Evolutionary conservation across 1,140 invertebrate genomes (phyloP), one percentile per base, ranked within the genome.

Genomic region (Phenacoccus solenopsis): DNA sequence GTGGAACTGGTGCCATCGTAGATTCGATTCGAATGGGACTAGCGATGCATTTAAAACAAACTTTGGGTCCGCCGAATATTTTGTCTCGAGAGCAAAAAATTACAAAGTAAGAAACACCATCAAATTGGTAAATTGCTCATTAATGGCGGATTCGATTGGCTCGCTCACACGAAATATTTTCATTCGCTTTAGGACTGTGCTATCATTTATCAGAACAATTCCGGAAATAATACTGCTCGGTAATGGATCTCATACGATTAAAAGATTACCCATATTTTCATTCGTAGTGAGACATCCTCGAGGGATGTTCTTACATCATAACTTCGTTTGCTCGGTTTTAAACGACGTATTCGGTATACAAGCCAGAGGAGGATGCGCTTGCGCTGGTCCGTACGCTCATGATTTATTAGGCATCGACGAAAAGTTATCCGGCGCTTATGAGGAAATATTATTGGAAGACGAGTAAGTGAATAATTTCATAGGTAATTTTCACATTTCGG

Each of bases 331-430:
- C 74, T 87, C 90, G 1, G 81, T 96, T 0, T 82, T 96, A 2
- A 96, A 96, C 75, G 94, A 96, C 76, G 84, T 96, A 10, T 96
- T 94, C 77, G 94, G 94, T 0, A 91, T 96, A 49, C 93, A 96
- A 79, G 88, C 90, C 0, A 82, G 93, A 74, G 89, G 90, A 9
- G 91, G 92, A 0, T 92, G 90, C 80, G 88, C 88, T 0, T 92
- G 90, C 81, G 88, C 90, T 38, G 88, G 90, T 57, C 87, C 89
- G 69, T 95, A 95, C 76, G 90, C 90, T 9, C 87, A 93, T 78
- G 87, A 91, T 79, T 80, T 94, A 10, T 82, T 96, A 70, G 92
- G 91, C 25, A 93, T 95, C 69, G 86, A 89, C 76, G 85, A 87
- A 70, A 81, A 86, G 70, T 80, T 92, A 1, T 86, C 90, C 13